A percentile compares a stretch with the other conserved stretches of the same genome.
phyloP scores from a whole-genome alignment of 1,140 invertebrate genomes.

The Pseudomyrmex sp. region DNA sequence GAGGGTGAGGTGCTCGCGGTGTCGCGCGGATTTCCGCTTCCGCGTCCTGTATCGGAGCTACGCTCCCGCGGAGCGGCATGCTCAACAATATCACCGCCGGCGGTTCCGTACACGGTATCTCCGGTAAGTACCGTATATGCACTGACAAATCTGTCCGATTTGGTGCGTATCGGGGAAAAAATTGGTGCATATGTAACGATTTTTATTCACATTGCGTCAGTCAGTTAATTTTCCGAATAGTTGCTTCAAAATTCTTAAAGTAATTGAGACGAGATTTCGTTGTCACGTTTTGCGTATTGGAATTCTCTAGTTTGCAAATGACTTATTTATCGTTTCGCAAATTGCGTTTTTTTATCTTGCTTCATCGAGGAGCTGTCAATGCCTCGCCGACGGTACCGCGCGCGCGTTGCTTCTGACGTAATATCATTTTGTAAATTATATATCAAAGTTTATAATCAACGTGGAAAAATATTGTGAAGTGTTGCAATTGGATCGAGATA shows the following conservation, averaged over 20 bases:
- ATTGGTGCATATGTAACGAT: not conserved
- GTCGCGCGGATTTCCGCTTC: constrained; percentile 65
- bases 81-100: constrained; percentile 85
- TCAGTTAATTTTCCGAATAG: not conserved
- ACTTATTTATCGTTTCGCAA: not conserved
- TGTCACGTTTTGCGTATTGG: too few species aligned
- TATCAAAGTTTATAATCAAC: not conserved
- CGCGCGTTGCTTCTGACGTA: constrained; percentile 10
- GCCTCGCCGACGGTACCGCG: constrained; percentile 13
- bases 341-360: not conserved
- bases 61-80: constrained; percentile 83
- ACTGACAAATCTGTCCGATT: constrained; percentile 6
- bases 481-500: constrained; percentile 1
- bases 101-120: constrained; percentile 83
- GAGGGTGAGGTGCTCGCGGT: constrained; percentile 67
- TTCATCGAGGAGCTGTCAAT: not conserved
- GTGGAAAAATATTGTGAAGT: constrained; percentile 18
- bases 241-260: not conserved
- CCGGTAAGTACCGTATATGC: constrained; percentile 80
- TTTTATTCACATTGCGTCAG: not conserved
- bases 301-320: not conserved
- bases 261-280: not conserved
- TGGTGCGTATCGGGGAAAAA: not conserved
- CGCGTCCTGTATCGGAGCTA: constrained; percentile 78
- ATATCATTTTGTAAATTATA: not conserved